These are phyloP conservation scores for Perodicticus potto DNA, from an alignment of 2,797 vertebrate genomes.

Conservation along the genomic window DNA sequence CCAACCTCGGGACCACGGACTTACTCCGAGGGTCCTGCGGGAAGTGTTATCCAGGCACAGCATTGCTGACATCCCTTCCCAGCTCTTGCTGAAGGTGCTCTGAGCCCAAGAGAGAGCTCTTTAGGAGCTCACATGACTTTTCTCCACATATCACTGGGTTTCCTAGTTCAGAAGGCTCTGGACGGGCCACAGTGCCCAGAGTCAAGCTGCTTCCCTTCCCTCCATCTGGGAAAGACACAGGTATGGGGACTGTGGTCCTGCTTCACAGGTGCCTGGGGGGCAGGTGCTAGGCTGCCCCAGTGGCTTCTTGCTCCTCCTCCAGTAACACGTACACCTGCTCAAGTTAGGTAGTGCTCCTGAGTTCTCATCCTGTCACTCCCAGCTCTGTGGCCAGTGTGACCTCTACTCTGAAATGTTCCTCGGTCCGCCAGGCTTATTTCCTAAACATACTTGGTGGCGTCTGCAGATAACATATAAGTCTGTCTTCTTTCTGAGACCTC, in stretches of 20 bases:
- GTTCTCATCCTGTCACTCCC: neutral
- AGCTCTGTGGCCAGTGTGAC: neutral
- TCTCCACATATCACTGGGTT: accelerated
- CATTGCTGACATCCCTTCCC: neutral
- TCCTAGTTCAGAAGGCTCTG: neutral
- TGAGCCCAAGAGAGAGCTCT: too few relatives aligned
- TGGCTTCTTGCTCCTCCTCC: too few relatives aligned
- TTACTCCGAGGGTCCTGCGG: too few relatives aligned
- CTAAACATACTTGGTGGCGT: neutral
- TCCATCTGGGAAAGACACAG: neutral
- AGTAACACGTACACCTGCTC: neutral
- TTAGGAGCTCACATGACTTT: too few relatives aligned
- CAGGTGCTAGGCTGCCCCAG: neutral
- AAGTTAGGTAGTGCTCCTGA: accelerated
- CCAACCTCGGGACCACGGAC: neutral
- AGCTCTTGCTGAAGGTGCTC: accelerated
- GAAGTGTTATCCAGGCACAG: accelerated
- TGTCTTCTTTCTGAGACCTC: neutral
- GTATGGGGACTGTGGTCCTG: accelerated
- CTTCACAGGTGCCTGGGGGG: neutral
- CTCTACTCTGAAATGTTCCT: neutral
- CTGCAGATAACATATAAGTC: neutral
- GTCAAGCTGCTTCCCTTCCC: neutral
- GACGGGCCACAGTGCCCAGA: accelerated
- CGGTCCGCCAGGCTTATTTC: neutral